Conservation (phyloP, 2,113 vertebrate genomes). For the Rhineura floridana region DNA sequence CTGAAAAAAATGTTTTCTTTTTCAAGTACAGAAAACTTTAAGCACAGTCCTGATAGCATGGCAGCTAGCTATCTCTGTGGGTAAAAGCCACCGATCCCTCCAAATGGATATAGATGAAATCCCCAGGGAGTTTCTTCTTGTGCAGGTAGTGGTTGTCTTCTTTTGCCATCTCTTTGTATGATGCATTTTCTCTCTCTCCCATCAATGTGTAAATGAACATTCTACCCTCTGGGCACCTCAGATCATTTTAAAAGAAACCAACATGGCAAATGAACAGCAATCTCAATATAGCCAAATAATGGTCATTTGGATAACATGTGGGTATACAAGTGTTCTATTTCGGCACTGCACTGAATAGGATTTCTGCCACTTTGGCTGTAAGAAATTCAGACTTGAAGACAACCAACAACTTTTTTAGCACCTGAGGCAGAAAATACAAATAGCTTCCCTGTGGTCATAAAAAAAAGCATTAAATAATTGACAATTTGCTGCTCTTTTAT, state of each 20-base stretch:
- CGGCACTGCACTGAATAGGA: background rate
- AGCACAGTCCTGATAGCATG: background rate
- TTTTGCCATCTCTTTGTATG: too few species aligned
- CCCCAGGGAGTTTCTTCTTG: background rate
- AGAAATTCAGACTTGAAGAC: background rate
- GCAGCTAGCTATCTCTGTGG: background rate
- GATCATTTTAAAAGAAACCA: accelerated
- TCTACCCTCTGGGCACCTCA: too few species aligned
- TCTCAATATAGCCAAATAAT: background rate
- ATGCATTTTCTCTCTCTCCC: too few species aligned
- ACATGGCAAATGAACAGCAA: background rate
- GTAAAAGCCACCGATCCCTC: background rate
- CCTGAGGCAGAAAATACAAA: background rate
- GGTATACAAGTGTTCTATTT: background rate
- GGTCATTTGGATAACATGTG: background rate
- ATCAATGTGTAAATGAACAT: too few species aligned
- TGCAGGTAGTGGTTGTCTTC: too few species aligned
- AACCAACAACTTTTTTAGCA: background rate
- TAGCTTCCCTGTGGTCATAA: too few species aligned
- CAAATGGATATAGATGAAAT: background rate
- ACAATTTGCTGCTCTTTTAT: too few species aligned
- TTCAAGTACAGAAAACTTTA: background rate
- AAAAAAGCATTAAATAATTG: too few species aligned
- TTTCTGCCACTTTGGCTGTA: background rate
- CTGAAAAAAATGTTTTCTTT: background rate